Base-by-base conservation (phyloP, 1,140 invertebrate genomes). In the Vollenhovia emeryi region DNA sequence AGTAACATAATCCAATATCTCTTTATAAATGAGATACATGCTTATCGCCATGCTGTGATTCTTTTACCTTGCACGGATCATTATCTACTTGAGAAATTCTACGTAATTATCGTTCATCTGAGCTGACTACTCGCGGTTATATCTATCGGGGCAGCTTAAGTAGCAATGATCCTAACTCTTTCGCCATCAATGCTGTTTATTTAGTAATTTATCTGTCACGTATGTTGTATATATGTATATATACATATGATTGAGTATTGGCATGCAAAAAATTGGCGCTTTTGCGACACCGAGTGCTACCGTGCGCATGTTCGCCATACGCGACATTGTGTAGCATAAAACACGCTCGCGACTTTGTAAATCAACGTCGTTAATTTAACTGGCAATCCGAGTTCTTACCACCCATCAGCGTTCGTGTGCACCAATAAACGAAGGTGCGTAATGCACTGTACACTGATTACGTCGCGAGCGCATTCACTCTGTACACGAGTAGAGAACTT, bases 371-470 rank as follows among this genome's bases (percentile, higher is more conserved):
- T 82, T 82, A 71, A 50, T 82, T 82, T 82, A 57, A 43, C 24
- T 33, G 43, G 43, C 59, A 66, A 36, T 18, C 62, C 18, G 33
- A 30, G 33, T 55, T 80, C 57, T 71, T 52, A 21, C 76, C 24
- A 71, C 48, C 40, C 60, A 75, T 60, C 76, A 40, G 18, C 30
- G 60, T 71, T 50, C 60, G 69, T 36, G 30, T 50, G 62, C 69
- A 62, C 52, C 43, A 62, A 68, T 50, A 55, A 87, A 78, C 73
- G 71, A 74, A 60, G 71, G 27, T 62, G 71, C n/a, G 71, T 69
- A 50, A 73, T 74, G 75, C 55, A 86, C 64, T 43, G 75, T 78
- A 64, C 18, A 24, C 62, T 74, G 64, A 78, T 52, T 52, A 68
- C 62, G 45, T 52, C 45, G 71, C 55, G 33, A 50, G 27, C 55